Conservation (phyloP, 1,140 invertebrate species). For the Euura lappo region DNA sequence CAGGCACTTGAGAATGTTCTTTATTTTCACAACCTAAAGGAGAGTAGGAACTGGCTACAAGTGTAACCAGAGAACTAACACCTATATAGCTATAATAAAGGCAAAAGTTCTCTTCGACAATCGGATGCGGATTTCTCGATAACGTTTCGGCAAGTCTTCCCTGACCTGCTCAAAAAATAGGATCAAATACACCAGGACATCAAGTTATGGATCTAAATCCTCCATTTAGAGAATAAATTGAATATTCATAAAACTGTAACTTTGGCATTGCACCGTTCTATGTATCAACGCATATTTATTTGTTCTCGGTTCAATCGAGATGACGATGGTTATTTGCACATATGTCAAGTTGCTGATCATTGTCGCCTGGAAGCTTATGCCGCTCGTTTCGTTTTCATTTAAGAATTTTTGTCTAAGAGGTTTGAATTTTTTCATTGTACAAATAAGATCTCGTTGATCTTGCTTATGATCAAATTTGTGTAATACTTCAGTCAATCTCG, state of each 20-base stretch:
- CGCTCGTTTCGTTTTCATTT: too few relatives aligned
- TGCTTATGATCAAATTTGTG: too few relatives aligned
- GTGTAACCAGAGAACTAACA: background rate
- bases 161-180: too few relatives aligned
- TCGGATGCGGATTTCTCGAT: background rate
- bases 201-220: too few relatives aligned
- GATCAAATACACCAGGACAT: too few relatives aligned
- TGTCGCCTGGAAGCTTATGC: background rate
- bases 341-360: background rate
- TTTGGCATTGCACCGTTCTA: background rate
- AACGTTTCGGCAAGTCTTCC: background rate
- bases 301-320: background rate
- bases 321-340: background rate
- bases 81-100: background rate
- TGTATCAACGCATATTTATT: background rate
- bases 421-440: background rate
- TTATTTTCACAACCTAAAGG: background rate
- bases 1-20: slow-evolving; percentile 1
- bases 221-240: too few relatives aligned
- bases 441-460: background rate
- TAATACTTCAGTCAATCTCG: background rate
- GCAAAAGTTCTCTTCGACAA: background rate
- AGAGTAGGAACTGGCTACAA: background rate
- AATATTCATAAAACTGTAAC: background rate
- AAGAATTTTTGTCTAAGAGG: background rate